Evolutionary conservation across 2,797 vertebrate genomes (phyloP).

Genomic region (Buphagus erythrorhynchus): DNA sequence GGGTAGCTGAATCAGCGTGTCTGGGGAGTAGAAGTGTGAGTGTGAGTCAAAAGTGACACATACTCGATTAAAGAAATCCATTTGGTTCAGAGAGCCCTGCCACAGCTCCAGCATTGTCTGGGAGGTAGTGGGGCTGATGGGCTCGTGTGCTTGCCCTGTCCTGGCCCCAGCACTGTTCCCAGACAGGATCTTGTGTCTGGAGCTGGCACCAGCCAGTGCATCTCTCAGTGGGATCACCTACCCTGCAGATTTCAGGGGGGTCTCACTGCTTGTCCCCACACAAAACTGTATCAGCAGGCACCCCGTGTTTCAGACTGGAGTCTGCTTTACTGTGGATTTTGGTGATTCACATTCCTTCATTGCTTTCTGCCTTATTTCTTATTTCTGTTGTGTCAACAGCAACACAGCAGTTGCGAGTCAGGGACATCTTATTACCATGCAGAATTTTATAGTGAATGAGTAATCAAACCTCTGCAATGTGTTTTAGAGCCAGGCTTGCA

Average conservation of each 20-base stretch:
- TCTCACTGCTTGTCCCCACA: not conserved
- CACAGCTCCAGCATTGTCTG: accelerated
- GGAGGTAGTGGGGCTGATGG: accelerated
- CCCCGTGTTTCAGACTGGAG: not conserved
- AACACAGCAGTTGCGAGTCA: not conserved
- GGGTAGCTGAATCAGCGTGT: not conserved
- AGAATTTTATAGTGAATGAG: not conserved
- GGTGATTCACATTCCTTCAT: not conserved
- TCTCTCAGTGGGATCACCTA: not conserved
- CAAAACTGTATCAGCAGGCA: not conserved
- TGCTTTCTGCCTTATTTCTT: not conserved
- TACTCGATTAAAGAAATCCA: not conserved
- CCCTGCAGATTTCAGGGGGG: accelerated
- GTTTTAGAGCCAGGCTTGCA: not conserved
- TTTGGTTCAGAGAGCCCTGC: not conserved
- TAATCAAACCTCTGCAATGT: not conserved
- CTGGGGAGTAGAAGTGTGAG: not conserved
- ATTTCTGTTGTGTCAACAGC: not conserved
- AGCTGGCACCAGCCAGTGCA: not conserved
- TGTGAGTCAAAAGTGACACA: not conserved
- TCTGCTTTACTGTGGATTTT: not conserved
- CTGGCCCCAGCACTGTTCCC: accelerated
- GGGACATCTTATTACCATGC: not conserved
- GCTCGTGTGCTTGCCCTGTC: not conserved
- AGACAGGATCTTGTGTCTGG: accelerated